Percentiles rank a stretch among this genome's conserved stretches.
phyloP scores from a whole-genome alignment of 2,888 invertebrate species.

The Callinectes sapidus region DNA sequence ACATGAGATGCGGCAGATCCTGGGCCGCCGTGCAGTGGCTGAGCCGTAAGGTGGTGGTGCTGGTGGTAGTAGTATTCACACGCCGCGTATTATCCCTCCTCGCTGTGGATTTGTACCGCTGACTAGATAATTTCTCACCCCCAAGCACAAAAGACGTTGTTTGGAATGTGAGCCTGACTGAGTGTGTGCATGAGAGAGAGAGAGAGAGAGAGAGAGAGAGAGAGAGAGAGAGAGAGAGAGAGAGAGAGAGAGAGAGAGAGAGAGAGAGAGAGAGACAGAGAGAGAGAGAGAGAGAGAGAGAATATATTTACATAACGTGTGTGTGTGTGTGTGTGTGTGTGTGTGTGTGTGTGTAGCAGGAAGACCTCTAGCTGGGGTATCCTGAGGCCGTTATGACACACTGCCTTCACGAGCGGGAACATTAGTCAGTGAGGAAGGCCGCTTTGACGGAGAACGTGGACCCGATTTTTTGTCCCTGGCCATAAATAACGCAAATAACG shows the following conservation, averaged over 20 bases:
- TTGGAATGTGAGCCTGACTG: not conserved
- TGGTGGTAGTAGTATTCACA: not conserved
- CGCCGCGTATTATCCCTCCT: not conserved
- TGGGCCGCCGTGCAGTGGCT: not conserved
- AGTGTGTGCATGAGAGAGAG: not conserved
- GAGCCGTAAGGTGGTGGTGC: not conserved
- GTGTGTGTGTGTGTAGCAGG: not conserved
- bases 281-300: not conserved
- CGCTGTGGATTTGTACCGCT: not conserved
- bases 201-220: slow-evolving; percentile 15
- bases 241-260: slow-evolving; percentile 17
- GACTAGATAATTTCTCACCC: slow-evolving; percentile 17
- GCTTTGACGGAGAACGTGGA: not conserved
- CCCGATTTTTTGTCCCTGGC: not conserved
- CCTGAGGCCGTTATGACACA: not conserved
- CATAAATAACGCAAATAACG: not conserved
- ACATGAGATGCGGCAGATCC: not conserved
- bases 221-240: slow-evolving; percentile 15
- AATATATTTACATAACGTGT: not conserved
- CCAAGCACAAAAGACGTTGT: not conserved
- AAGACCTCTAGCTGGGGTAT: not conserved
- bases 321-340: no score
- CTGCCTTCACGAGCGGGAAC: not conserved
- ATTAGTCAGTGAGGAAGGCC: not conserved
- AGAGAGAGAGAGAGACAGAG: slow-evolving; percentile 10